Evolutionary conservation across 2,888 invertebrate species (phyloP).

Genomic region (Mesorhabditis spiculigera): DNA sequence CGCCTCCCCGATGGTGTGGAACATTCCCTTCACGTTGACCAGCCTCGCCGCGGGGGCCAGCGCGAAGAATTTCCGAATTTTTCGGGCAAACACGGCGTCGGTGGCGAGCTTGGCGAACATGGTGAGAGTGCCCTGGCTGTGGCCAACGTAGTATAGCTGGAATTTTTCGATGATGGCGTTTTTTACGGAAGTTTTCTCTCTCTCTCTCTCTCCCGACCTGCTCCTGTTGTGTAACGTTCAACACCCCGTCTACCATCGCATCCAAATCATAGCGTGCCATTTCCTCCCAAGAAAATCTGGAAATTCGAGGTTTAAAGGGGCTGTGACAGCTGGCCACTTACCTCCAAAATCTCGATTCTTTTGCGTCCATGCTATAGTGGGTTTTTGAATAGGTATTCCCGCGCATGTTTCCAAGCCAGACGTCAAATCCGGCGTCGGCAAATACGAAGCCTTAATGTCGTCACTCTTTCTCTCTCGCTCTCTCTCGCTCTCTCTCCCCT

Average conservation of each 20-base stretch:
- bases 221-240: conserved; percentile 67
- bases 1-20: conserved; percentile 38
- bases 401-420: conserved; percentile 79
- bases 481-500: not conserved
- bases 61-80: conserved; percentile 55
- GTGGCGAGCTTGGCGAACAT: conserved; percentile 51
- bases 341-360: conserved; percentile 71
- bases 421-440: conserved; percentile 67
- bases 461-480: not conserved
- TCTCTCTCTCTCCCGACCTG: conserved; percentile 66
- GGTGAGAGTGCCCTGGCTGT: conserved; percentile 45
- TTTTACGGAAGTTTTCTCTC: not conserved
- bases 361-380: conserved; percentile 66
- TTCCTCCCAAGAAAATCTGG: conserved; percentile 75
- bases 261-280: conserved; percentile 83
- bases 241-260: conserved; percentile 75
- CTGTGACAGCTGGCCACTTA: conserved; percentile 51
- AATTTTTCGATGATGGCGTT: not conserved
- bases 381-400: conserved; percentile 76
- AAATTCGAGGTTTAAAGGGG: not conserved
- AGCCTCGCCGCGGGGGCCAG: conserved; percentile 52
- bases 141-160: conserved; percentile 32
- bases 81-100: conserved; percentile 34
- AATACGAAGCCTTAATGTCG: conserved; percentile 54
- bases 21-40: conserved; percentile 36